Evolutionary conservation across 2,113 vertebrate genomes (phyloP), one percentile per base, ranked within the genome.

Genomic region (Callorhinus ursinus): DNA sequence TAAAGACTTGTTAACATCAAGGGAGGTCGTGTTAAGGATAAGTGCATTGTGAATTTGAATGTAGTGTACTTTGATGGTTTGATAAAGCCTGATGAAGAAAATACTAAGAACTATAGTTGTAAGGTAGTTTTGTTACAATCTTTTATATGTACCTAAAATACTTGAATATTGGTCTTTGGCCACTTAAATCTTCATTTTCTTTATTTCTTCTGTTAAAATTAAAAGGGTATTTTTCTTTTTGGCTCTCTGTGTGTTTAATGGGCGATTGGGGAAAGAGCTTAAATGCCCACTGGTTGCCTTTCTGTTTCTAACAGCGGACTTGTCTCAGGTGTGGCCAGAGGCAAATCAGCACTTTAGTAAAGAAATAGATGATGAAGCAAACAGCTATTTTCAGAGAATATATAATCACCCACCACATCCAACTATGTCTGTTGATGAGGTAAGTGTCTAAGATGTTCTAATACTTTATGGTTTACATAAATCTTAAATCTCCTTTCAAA

Each of bases 321-420:
- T 99, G 98, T 99, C 99, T 99, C 99, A 99, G 99, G 99, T 99
- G 97, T 99, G 99, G 99, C 99, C 99, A 76, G 99, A 99, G 98
- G 99, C 99, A 98, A 99, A 99, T 98, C 99, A 99, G 99, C 99
- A 99, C 99, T 99, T 99, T 99, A 99, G 99, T 98, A 99, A 99
- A 98, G 99, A 99, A 98, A 99, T 99, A 72, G 99, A 99, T 87
- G 99, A 99, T 84, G 99, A 99, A 98, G 99, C 99, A 95, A 99
- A 99, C 98, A 99, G 99, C 98, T 99, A 99, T 98, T 99, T 99
- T 98, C 99, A 99, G 97, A 99, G 99, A 74, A 99, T 99, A 98
- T 99, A 99, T 99, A 99, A 99, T 99, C 99, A 99, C 74, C 99
- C 99, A 72, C 99, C 99, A 88, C 99, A 99, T 97, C 99, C 99